A percentile compares a stretch with the other conserved stretches of the same genome.
Evolutionary conservation across 2,888 invertebrate genomes (phyloP).

Genomic region (Pinctada fucata): DNA sequence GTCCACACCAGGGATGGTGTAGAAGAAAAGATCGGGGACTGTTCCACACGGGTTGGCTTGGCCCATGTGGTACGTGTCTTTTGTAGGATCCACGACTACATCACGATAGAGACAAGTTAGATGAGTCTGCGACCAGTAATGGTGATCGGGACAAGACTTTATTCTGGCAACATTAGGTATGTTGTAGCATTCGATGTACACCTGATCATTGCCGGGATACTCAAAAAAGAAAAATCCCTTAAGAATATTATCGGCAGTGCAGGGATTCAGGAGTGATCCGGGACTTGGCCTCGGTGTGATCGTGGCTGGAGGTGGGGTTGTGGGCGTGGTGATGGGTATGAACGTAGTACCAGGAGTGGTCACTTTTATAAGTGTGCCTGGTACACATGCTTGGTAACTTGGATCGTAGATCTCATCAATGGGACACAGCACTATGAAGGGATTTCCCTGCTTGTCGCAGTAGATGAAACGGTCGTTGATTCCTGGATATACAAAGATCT

Average conservation of each 20-base stretch:
- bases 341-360: slow-evolving; percentile 17
- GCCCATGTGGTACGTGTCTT: slow-evolving; percentile 22
- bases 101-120: slow-evolving; percentile 52
- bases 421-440: slow-evolving; percentile 46
- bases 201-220: slow-evolving; percentile 49
- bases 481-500: slow-evolving; percentile 36
- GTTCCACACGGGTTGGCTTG: slow-evolving; percentile 47
- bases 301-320: slow-evolving; percentile 13
- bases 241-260: slow-evolving; percentile 35
- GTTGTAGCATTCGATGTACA: slow-evolving; percentile 56
- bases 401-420: slow-evolving; percentile 34
- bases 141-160: slow-evolving; percentile 45
- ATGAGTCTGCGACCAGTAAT: slow-evolving; percentile 48
- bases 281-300: slow-evolving; percentile 15
- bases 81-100: slow-evolving; percentile 42
- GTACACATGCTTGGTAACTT: slow-evolving; percentile 26
- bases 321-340: slow-evolving; percentile 16
- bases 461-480: slow-evolving; percentile 44
- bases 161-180: slow-evolving; percentile 49
- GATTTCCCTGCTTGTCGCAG: slow-evolving; percentile 43
- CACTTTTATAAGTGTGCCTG: slow-evolving; percentile 22
- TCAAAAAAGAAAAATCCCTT: slow-evolving; percentile 45
- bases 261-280: slow-evolving; percentile 11
- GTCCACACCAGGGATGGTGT: slow-evolving; percentile 52
- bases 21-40: slow-evolving; percentile 49